Evolutionary conservation across 2,797 vertebrate species (phyloP), one percentile per base, ranked within the genome.

Genomic region (Amazonetta brasiliensis): DNA sequence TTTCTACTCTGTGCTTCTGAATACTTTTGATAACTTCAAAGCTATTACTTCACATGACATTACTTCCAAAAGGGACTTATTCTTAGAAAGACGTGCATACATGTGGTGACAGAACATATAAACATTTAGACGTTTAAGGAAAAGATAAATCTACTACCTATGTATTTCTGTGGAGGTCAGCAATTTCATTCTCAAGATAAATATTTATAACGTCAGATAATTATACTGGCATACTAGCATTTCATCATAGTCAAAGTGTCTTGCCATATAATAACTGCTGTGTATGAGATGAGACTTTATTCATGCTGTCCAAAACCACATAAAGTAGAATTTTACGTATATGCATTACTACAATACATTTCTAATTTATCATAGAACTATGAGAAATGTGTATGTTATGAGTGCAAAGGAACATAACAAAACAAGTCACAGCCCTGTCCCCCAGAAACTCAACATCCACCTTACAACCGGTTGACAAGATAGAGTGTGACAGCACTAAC

Each of bases 101-200:
- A 15, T 0, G 1, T 44, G 44, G 43, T 28, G 8, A 39, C 20
- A 67, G 11, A 48, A 54, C 8, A 19, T 37, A 16, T 0, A 25
- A 8, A 26, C 0, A 19, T 16, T 35, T 46, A 1, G 9, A 16
- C 3, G 1, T 59, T 81, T 81, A 59, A 59, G 9, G 28, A n/a
- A 33, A 48, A 44, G 41, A 64, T 20, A 63, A 71, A 10, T 0
- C 4, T 48, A 17, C 31, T 55, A 26, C 5, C 15, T 52, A 23
- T 9, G 44, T 5, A 20, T 74, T 88, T 86, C 43, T 81, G 20
- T 46, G 22, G 20, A 59, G 6, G 60, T 48, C 25, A 26, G 9
- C 3, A 86, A 30, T 76, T 87, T 89, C 50, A 58, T 4, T 55
- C 76, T 73, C 7, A 73, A 83, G 17, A 58, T 26, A 76, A 58